Conservation (phyloP, 2,113 vertebrate species). For the Sylvia atricapilla region DNA sequence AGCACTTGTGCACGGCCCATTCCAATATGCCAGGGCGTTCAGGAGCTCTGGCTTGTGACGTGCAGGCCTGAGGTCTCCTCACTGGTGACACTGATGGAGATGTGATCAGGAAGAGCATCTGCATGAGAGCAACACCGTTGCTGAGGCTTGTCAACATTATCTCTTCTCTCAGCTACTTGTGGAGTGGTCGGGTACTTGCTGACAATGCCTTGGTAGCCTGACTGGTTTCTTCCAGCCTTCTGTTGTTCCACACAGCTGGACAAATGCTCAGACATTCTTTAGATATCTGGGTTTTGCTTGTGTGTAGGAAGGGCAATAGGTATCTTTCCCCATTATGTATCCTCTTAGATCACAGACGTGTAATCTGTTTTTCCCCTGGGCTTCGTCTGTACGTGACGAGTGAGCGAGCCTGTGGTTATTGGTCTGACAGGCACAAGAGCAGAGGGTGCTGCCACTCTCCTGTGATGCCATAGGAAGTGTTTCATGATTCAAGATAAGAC, state of each 20-base stretch:
- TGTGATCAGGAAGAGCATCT: neutral
- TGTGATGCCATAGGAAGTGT: conserved; percentile 44
- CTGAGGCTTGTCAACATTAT: neutral
- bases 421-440: neutral
- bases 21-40: neutral
- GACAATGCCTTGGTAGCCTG: neutral
- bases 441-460: neutral
- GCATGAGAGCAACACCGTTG: neutral
- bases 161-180: neutral
- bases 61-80: neutral
- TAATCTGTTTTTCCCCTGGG: neutral
- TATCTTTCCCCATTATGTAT: neutral
- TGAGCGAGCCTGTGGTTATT: fast-evolving
- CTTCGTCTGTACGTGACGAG: neutral
- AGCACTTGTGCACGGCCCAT: neutral
- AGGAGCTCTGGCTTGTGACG: neutral
- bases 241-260: neutral
- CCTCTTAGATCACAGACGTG: neutral
- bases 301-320: neutral
- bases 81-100: neutral
- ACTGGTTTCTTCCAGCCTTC: neutral
- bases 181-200: fast-evolving
- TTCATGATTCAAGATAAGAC: conserved; percentile 52
- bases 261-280: neutral
- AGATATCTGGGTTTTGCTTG: neutral